phyloP scores from a whole-genome alignment of 1,140 invertebrate species.

The Anoplophora glabripennis region DNA sequence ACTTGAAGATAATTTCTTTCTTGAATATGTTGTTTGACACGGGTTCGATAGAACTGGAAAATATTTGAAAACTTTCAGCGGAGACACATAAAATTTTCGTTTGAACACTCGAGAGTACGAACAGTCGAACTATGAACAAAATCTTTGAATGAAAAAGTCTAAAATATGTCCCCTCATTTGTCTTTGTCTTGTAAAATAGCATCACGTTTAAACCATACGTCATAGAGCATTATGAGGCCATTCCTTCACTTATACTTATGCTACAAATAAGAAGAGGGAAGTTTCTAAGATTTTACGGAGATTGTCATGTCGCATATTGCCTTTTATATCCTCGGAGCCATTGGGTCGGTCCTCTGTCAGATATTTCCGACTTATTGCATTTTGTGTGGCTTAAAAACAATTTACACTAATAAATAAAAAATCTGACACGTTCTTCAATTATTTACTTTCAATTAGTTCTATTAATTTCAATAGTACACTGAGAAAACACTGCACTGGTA shows the following conservation, averaged over 20 bases:
- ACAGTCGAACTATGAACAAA: slow-evolving; percentile 22
- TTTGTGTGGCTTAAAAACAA: too few relatives aligned
- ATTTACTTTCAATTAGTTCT: too few relatives aligned
- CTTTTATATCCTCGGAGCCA: slow-evolving; percentile 23
- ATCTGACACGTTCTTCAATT: too few relatives aligned
- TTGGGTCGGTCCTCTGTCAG: background rate
- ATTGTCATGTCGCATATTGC: slow-evolving; percentile 30
- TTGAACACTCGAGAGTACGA: background rate
- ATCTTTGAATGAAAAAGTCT: slow-evolving; percentile 20
- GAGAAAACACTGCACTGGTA: too few relatives aligned
- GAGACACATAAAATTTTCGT: slow-evolving; percentile 22
- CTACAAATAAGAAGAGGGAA: slow-evolving; percentile 29
- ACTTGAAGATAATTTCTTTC: slow-evolving; percentile 20
- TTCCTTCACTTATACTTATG: slow-evolving; percentile 20
- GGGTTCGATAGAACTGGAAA: slow-evolving; percentile 27
- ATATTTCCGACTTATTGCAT: too few relatives aligned
- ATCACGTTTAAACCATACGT: slow-evolving; percentile 30
- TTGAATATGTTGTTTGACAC: slow-evolving; percentile 29
- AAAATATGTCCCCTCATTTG: slow-evolving; percentile 27
- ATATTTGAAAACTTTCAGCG: slow-evolving; percentile 25
- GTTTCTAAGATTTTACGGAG: slow-evolving; percentile 26
- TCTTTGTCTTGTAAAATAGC: slow-evolving; percentile 25
- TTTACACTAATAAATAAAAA: too few relatives aligned
- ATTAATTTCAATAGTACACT: too few relatives aligned
- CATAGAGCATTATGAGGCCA: slow-evolving; percentile 26